These are phyloP conservation scores for Rhabdomys dilectus DNA, from an alignment of 2,113 vertebrate genomes.

Conservation along the genomic window DNA sequence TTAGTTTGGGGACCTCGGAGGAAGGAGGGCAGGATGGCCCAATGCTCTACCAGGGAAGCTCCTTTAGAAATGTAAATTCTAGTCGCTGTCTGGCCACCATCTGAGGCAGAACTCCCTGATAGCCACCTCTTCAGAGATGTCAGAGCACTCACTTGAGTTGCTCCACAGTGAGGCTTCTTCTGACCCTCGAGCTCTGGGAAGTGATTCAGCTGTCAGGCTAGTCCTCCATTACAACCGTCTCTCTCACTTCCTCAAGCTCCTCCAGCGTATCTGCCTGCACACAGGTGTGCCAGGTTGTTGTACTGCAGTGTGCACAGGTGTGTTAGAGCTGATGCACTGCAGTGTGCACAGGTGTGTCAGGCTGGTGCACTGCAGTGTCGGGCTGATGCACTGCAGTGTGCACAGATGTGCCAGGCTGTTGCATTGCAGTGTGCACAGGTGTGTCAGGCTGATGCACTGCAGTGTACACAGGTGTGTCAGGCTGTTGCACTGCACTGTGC, in stretches of 20 bases:
- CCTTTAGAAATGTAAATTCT: neutral
- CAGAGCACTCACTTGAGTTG: neutral
- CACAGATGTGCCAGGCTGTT: neutral
- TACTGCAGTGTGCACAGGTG: neutral
- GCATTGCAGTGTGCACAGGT: neutral
- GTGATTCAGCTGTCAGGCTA: no score
- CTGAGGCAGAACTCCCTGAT: neutral
- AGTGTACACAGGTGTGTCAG: neutral
- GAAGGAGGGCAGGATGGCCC: neutral
- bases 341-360: neutral
- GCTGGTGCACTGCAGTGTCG: neutral
- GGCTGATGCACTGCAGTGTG: fast-evolving
- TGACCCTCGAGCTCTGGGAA: neutral
- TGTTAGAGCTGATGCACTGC: neutral
- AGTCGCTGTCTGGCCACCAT: neutral
- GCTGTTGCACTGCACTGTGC: neutral
- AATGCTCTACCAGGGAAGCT: fast-evolving
- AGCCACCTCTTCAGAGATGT: no score
- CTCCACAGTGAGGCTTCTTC: neutral
- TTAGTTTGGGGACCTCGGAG: neutral
- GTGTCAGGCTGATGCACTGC: neutral
- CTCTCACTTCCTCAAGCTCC: neutral
- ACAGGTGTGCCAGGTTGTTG: neutral
- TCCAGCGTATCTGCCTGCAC: neutral
- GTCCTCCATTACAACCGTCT: neutral